Conservation (phyloP, 2,113 vertebrate species). For the Epinephelus fuscoguttatus region DNA sequence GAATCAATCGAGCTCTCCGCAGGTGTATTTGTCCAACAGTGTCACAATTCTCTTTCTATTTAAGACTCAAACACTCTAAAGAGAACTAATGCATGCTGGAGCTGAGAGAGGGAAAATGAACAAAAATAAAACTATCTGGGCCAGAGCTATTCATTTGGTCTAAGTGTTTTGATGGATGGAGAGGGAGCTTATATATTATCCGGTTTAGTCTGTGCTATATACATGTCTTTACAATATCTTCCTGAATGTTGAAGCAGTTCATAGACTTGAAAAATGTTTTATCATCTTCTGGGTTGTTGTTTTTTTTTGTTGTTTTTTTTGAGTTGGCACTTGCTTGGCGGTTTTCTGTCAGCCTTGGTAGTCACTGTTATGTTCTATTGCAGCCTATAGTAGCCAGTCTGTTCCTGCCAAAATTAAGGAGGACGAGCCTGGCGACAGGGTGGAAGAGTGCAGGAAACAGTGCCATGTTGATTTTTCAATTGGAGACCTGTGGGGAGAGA, state of each 20-base stretch:
- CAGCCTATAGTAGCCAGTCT: slow-evolving; percentile 92
- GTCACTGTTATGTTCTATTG: slow-evolving; percentile 93
- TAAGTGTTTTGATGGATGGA: slow-evolving; percentile 91
- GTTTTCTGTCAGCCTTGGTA: slow-evolving; percentile 91
- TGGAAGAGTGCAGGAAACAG: slow-evolving; percentile 98
- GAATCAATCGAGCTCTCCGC: slow-evolving; percentile 51
- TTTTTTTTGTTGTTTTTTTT: slow-evolving; percentile 64
- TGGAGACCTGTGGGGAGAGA: slow-evolving; percentile 89
- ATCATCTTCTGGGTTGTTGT: slow-evolving; percentile 68
- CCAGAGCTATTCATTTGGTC: slow-evolving; percentile 95
- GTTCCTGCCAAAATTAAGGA: slow-evolving; percentile 93
- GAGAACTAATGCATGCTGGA: slow-evolving; percentile 84
- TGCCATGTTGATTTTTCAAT: slow-evolving; percentile 97
- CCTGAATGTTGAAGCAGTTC: slow-evolving; percentile 99
- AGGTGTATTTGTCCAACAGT: slow-evolving; percentile 54
- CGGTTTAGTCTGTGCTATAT: slow-evolving; percentile 98
- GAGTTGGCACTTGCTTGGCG: slow-evolving; percentile 97
- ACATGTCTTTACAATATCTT: slow-evolving; percentile 99
- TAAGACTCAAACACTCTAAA: slow-evolving; percentile 83
- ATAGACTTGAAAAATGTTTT: slow-evolving; percentile 92
- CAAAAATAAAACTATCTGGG: slow-evolving; percentile 87
- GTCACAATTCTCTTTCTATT: slow-evolving; percentile 53
- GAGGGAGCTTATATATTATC: slow-evolving; percentile 98
- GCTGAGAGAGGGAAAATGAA: slow-evolving; percentile 70
- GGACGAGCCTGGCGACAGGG: slow-evolving; percentile 93